These are phyloP conservation scores for Urocyon cinereoargenteus DNA, from an alignment of 2,797 vertebrate species.

Conservation along the genomic window DNA sequence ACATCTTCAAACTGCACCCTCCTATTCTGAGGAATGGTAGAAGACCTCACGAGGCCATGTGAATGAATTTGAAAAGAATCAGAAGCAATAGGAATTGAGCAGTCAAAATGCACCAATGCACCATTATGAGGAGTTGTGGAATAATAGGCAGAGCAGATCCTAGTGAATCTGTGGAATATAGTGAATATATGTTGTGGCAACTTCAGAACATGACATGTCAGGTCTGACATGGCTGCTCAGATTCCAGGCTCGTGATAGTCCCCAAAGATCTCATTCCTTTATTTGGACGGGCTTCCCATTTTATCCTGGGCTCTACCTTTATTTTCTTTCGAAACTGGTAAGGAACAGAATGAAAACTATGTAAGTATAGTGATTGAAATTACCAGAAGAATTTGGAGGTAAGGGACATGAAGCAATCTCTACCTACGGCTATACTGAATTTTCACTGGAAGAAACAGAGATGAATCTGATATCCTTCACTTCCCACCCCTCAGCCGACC, in stretches of 20 bases:
- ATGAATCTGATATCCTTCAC: not conserved
- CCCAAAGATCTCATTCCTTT: not conserved
- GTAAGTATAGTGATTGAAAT: fast-evolving
- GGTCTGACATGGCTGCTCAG: not conserved
- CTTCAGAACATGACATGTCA: not conserved
- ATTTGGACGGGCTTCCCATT: not conserved
- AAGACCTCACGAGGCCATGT: not conserved
- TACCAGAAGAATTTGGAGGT: not conserved
- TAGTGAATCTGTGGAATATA: not conserved
- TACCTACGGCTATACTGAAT: not conserved
- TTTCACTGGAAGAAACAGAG: not conserved
- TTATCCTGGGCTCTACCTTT: not conserved
- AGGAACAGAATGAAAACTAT: not conserved
- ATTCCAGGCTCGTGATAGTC: not conserved
- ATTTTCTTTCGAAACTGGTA: not conserved
- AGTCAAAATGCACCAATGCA: not conserved
- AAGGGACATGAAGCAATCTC: not conserved
- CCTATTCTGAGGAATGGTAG: not conserved
- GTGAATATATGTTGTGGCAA: not conserved
- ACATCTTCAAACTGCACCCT: not conserved
- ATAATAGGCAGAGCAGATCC: not conserved
- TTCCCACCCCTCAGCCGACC: not conserved
- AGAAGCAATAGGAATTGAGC: not conserved
- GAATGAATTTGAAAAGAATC: not conserved
- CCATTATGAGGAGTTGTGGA: not conserved